These are phyloP conservation scores for Morone chrysops DNA, from an alignment of 2,113 vertebrate genomes.

Conservation along the genomic window DNA sequence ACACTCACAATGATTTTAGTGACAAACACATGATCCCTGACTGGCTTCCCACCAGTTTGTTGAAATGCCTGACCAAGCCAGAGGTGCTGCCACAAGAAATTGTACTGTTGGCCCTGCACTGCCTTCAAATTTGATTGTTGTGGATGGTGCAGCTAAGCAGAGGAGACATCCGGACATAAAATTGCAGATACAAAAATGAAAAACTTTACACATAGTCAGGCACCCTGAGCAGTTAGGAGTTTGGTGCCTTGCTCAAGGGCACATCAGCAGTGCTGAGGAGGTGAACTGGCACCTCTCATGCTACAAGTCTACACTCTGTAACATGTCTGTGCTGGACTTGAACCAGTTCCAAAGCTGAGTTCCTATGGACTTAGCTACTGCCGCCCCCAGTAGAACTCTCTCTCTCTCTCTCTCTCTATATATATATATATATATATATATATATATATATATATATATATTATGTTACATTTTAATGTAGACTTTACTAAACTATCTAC, in stretches of 20 bases:
- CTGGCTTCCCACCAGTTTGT: background rate
- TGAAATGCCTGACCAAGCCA: background rate
- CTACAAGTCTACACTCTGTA: too few relatives aligned
- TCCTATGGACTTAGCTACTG: too few relatives aligned
- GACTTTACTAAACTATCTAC: background rate
- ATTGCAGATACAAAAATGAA: background rate
- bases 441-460: too few relatives aligned
- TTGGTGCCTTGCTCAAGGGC: too few relatives aligned
- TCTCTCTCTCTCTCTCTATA: too few relatives aligned
- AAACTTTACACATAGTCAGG: background rate
- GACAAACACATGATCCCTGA: background rate
- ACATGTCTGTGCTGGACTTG: too few relatives aligned
- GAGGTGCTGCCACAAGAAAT: background rate
- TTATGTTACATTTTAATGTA: background rate
- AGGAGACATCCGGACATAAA: background rate
- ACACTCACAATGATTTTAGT: too few relatives aligned
- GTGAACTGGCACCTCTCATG: too few relatives aligned
- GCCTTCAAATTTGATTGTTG: background rate
- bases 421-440: too few relatives aligned
- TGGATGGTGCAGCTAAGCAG: background rate
- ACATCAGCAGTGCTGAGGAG: too few relatives aligned
- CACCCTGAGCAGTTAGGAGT: too few relatives aligned
- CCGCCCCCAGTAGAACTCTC: too few relatives aligned
- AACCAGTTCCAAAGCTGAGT: background rate
- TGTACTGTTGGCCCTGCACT: background rate